These are phyloP conservation scores for Drosophila sechellia DNA, from an alignment of 1,140 invertebrate species.

Conservation along the genomic window DNA sequence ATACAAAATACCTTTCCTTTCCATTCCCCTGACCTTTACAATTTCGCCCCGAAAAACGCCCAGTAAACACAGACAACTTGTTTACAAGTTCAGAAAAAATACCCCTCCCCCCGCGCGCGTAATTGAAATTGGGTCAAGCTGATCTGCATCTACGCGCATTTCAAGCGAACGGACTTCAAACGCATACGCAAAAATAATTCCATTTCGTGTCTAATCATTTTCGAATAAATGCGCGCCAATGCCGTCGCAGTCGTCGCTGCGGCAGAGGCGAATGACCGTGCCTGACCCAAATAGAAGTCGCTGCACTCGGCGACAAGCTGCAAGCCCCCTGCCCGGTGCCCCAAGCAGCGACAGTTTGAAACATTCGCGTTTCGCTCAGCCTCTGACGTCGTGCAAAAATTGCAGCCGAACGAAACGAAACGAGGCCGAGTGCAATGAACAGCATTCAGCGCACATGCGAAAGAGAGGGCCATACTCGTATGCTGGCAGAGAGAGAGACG, in stretches of 20 bases:
- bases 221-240: conserved; percentile 76
- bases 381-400: conserved; percentile 66
- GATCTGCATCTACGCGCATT: conserved; percentile 26
- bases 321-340: conserved; percentile 2
- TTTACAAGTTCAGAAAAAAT: conserved; percentile 19
- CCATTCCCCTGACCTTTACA: conserved; percentile 24
- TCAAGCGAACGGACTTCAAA: conserved; percentile 22
- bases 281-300: conserved; percentile 85
- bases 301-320: conserved; percentile 82
- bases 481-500: conserved; percentile 1
- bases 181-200: conserved; percentile 34
- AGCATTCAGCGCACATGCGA: conserved; percentile 75
- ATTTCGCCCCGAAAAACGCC: neutral
- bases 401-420: conserved; percentile 71
- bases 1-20: neutral
- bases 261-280: conserved; percentile 85
- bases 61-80: conserved; percentile 13
- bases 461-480: conserved; percentile 8
- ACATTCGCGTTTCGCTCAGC: neutral
- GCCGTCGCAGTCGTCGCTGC: conserved; percentile 39
- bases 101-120: neutral
- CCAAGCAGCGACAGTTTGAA: neutral
- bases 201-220: conserved; percentile 66
- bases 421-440: conserved; percentile 84
- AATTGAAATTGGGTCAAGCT: conserved; percentile 32